These are phyloP conservation scores for Schlechtendalia chinensis DNA, from an alignment of 1,140 invertebrate species.

Conservation along the genomic window DNA sequence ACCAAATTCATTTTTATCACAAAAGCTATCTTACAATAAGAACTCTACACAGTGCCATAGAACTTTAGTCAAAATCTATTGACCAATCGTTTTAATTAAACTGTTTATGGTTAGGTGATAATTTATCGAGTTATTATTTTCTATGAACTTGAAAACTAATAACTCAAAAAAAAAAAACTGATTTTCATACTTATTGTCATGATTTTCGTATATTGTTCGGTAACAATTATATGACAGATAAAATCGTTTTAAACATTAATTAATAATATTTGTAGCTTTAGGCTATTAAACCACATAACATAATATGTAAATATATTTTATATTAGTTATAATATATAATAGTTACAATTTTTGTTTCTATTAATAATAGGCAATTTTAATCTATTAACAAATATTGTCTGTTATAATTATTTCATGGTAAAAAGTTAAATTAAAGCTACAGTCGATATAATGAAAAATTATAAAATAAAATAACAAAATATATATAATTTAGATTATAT, in stretches of 20 bases:
- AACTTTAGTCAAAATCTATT: too few species aligned
- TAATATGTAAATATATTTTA: not conserved
- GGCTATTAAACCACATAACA: not conserved
- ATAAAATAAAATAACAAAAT: not conserved
- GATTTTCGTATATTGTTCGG: not conserved
- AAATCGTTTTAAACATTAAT: not conserved
- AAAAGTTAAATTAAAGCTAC: constrained; percentile 1
- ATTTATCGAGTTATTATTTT: not conserved
- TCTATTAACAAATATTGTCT: not conserved
- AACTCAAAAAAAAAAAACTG: not conserved
- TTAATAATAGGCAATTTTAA: not conserved
- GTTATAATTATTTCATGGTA: not conserved
- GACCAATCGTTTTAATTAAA: too few species aligned
- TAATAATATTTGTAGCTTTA: not conserved
- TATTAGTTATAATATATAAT: not conserved
- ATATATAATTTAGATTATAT: not conserved
- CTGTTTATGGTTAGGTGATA: not conserved
- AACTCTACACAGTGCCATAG: too few species aligned
- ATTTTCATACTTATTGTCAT: constrained; percentile 26
- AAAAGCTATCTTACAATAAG: too few species aligned
- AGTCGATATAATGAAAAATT: not conserved
- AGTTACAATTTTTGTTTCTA: not conserved
- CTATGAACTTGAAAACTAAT: not conserved
- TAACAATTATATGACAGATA: not conserved
- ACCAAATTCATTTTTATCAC: too few species aligned